Evolutionary conservation across 2,797 vertebrate species (phyloP).

Genomic region (Myripristis murdjan): DNA sequence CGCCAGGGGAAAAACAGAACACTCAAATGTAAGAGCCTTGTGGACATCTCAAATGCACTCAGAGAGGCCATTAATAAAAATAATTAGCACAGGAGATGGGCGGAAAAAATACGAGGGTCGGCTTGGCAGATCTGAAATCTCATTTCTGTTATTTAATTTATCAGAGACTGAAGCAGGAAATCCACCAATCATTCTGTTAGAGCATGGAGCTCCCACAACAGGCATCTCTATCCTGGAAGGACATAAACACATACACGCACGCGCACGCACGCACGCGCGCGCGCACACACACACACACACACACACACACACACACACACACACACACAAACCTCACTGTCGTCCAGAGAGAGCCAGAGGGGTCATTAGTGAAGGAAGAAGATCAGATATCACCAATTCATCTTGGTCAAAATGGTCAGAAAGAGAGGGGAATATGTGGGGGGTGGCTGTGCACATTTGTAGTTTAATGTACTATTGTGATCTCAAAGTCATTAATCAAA

Average conservation of each 20-base stretch:
- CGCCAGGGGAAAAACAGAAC: constrained; percentile 62
- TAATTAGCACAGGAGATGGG: constrained; percentile 79
- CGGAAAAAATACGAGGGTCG: constrained; percentile 52
- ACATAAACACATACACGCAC: constrained; percentile 42
- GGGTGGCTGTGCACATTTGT: constrained; percentile 70
- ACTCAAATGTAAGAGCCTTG: constrained; percentile 75
- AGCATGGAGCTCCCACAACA: constrained; percentile 59
- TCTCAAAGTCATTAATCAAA: constrained; percentile 79
- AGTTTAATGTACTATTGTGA: constrained; percentile 79
- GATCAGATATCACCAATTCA: constrained; percentile 85
- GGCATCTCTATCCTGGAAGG: constrained; percentile 58
- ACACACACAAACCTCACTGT: constrained; percentile 62
- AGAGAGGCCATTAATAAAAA: constrained; percentile 84
- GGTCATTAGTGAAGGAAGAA: constrained; percentile 79
- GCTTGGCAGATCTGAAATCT: constrained; percentile 82
- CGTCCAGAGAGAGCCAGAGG: constrained; percentile 54
- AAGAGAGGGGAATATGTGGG: constrained; percentile 35
- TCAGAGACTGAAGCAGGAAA: constrained; percentile 79
- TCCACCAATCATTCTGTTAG: constrained; percentile 78
- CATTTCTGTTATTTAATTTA: constrained; percentile 83
- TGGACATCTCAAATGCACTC: constrained; percentile 81
- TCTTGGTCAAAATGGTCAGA: constrained; percentile 81
- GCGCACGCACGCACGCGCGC: constrained; percentile 41
- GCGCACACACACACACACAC: constrained; percentile 55
- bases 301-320: constrained; percentile 39